phyloP scores from a whole-genome alignment of 2,113 vertebrate species.

The Phalacrocorax aristotelis region DNA sequence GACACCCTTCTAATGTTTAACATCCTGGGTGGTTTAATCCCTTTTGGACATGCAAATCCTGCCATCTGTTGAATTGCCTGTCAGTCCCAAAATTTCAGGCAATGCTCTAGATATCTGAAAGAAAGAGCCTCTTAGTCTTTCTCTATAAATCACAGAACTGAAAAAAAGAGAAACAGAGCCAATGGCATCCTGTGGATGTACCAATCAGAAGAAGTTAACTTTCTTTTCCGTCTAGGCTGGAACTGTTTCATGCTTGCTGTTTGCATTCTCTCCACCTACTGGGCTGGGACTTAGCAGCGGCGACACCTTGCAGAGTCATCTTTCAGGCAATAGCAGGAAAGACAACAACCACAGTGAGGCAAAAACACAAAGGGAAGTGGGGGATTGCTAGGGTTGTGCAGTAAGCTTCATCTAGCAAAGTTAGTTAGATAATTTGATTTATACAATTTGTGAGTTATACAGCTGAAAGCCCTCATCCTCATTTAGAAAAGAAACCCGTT shows the following conservation, averaged over 20 bases:
- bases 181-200: not conserved
- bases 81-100: not conserved
- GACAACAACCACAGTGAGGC: not conserved
- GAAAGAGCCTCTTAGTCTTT: not conserved
- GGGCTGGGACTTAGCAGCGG: not conserved
- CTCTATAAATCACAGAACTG: not conserved
- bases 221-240: not conserved
- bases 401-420: not conserved
- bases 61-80: not conserved
- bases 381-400: too few species aligned
- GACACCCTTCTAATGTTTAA: not conserved
- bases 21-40: not conserved
- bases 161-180: not conserved
- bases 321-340: not conserved
- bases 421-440: not conserved
- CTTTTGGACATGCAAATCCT: not conserved
- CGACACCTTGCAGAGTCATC: not conserved
- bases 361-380: not conserved
- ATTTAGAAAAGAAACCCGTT: not conserved
- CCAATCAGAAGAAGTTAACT: not conserved
- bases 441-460: not conserved
- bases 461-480: not conserved
- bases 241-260: accelerated
- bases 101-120: not conserved
- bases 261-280: not conserved